Base-by-base conservation (phyloP, 2,797 vertebrate genomes). In the Hypotaenidia okinawae region DNA sequence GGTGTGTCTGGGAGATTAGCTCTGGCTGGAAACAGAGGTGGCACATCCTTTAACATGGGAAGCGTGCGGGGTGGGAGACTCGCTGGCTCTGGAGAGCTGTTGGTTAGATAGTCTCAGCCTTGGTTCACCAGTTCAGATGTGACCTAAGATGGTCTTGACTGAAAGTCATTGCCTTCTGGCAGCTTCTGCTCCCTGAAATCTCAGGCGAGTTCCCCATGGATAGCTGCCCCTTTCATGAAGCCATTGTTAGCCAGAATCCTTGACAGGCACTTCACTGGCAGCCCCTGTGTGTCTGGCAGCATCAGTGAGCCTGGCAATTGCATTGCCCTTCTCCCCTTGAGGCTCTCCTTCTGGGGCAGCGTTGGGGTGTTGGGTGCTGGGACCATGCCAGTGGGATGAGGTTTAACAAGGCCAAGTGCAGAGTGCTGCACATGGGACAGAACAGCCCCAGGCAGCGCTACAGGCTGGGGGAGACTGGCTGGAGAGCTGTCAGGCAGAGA, bases 101-200 rank as follows among this genome's bases (percentile, higher is more conserved):
- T 45, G 43, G 54, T 70, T 80, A 84, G 59, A 23, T 82, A 41
- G 89, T 69, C 51, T 77, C 78, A 87, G 32, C 66, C 84, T 93
- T 51, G 43, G 35, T 69, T 96, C 61, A 55, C 89, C 51, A 58
- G 59, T 87, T 81, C 2, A 7, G 52, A n/a, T 87, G 49, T 24
- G 63, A 66, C 73, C 77, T 82, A n/a, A 79, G 61, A 57, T 87
- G 45, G 49, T 94, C 70, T 70, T 94, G 70, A 75, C 16, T 82
- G 67, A 67, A 87, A 75, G 67, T 78, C 62, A 6, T 89, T 89
- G 67, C 83, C 57, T 70, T 79, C 64, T 82, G 70, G 35, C 41
- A 95, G 49, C 57, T 84, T 90, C 88, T 87, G 49, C 89, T 91
- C 49, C 86, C 43, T 79, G 32, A 84, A 84, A 66, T 79, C 55